These are phyloP conservation scores for Macroramphosus scolopax DNA, from an alignment of 2,797 vertebrate species.

Conservation along the genomic window DNA sequence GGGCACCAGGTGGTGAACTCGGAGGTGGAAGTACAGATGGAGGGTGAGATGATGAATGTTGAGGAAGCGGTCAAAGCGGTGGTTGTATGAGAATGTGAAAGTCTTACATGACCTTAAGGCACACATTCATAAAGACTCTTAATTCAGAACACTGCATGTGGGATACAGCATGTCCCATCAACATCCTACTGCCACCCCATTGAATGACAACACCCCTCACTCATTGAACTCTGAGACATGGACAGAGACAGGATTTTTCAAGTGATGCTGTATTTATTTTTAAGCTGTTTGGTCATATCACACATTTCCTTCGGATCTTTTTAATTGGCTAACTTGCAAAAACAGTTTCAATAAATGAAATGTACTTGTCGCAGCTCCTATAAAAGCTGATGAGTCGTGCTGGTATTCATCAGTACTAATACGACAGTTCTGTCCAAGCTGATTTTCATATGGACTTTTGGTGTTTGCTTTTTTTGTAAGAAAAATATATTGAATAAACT, in stretches of 20 bases:
- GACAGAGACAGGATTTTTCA: conserved; percentile 17
- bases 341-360: conserved; percentile 37
- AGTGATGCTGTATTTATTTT: conserved; percentile 54
- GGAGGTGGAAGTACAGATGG: conserved; percentile 83
- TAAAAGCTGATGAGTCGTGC: conserved; percentile 2
- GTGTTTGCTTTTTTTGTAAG: conserved; percentile 40
- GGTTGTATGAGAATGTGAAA: conserved; percentile 51
- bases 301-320: too few species aligned
- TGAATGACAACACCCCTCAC: conserved; percentile 9
- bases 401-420: conserved; percentile 10
- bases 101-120: conserved; percentile 5
- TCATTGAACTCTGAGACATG: conserved; percentile 18
- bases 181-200: not conserved
- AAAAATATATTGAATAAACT: conserved; percentile 43
- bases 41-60: conserved; percentile 58
- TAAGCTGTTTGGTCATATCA: conserved; percentile 15
- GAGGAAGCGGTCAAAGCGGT: conserved; percentile 53
- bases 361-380: conserved; percentile 16
- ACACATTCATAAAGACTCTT: conserved; percentile 3
- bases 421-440: conserved; percentile 16
- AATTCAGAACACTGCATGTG: conserved; percentile 38
- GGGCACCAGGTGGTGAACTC: conserved; percentile 83
- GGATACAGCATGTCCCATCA: conserved; percentile 30
- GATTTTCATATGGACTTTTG: conserved; percentile 36
- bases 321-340: conserved; percentile 34